Evolutionary conservation across 2,797 vertebrate species (phyloP).

Genomic region (Cuniculus paca): DNA sequence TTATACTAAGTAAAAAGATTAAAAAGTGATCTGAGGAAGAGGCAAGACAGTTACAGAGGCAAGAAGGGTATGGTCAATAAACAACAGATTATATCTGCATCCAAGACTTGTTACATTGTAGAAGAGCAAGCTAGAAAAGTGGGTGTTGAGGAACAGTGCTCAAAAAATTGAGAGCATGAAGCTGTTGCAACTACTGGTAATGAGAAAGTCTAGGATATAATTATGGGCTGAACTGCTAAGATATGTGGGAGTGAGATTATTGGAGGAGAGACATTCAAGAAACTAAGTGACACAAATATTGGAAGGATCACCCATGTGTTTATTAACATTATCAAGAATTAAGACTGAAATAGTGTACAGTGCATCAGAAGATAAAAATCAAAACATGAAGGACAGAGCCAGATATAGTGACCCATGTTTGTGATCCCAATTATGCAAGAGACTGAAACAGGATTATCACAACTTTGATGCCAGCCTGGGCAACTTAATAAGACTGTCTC

Average conservation of each 20-base stretch:
- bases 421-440: background rate
- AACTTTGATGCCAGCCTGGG: background rate
- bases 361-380: background rate
- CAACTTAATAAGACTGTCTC: background rate
- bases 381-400: background rate
- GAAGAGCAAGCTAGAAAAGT: background rate
- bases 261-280: background rate
- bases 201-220: background rate
- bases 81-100: background rate
- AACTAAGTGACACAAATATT: background rate
- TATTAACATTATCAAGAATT: background rate
- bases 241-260: background rate
- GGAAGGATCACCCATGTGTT: background rate
- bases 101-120: background rate
- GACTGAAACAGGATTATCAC: background rate
- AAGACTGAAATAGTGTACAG: background rate
- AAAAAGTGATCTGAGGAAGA: background rate
- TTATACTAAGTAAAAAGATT: background rate
- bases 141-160: background rate
- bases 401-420: background rate
- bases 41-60: background rate
- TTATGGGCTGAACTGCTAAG: background rate
- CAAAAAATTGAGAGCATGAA: background rate
- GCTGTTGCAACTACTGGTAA: background rate
- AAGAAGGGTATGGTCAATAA: background rate